phyloP scores from a whole-genome alignment of 2,797 vertebrate genomes.

The Pangasius djambal region DNA sequence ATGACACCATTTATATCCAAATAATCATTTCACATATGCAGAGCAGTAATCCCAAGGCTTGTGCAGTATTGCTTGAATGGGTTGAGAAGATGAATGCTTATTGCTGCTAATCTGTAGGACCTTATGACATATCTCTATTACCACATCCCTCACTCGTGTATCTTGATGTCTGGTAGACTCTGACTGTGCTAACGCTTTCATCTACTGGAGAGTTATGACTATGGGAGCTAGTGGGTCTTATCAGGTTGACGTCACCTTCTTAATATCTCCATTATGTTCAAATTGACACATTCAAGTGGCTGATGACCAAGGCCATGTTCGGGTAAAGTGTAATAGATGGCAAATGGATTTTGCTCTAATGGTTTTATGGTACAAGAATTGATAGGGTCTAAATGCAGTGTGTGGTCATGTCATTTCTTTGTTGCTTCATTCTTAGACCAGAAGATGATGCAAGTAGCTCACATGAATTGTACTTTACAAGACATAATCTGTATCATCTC shows the following conservation, averaged over 20 bases:
- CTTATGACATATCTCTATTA: conserved; percentile 78
- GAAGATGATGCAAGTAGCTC: conserved; percentile 63
- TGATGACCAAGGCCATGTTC: conserved; percentile 74
- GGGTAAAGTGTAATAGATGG: conserved; percentile 70
- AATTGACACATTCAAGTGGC: conserved; percentile 65
- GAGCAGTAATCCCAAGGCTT: conserved; percentile 79
- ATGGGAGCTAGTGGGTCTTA: conserved; percentile 63
- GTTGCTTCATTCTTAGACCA: conserved; percentile 52
- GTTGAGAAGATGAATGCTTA: conserved; percentile 87
- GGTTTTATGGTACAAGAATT: conserved; percentile 63
- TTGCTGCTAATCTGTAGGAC: conserved; percentile 82
- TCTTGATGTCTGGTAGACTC: conserved; percentile 66
- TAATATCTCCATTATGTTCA: conserved; percentile 66
- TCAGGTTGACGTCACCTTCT: conserved; percentile 72
- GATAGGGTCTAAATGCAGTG: conserved; percentile 50
- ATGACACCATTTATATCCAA: conserved; percentile 69
- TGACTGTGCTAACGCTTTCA: conserved; percentile 63
- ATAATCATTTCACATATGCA: conserved; percentile 72
- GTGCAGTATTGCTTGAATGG: conserved; percentile 73
- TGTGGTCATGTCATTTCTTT: conserved; percentile 61
- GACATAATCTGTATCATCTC: background rate
- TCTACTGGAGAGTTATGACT: conserved; percentile 73
- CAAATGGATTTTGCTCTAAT: conserved; percentile 69
- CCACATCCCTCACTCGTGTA: conserved; percentile 46
- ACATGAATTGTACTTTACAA: conserved; percentile 27